These are phyloP conservation scores for Percopsis transmontana DNA, from an alignment of 2,113 vertebrate species.

Conservation along the genomic window DNA sequence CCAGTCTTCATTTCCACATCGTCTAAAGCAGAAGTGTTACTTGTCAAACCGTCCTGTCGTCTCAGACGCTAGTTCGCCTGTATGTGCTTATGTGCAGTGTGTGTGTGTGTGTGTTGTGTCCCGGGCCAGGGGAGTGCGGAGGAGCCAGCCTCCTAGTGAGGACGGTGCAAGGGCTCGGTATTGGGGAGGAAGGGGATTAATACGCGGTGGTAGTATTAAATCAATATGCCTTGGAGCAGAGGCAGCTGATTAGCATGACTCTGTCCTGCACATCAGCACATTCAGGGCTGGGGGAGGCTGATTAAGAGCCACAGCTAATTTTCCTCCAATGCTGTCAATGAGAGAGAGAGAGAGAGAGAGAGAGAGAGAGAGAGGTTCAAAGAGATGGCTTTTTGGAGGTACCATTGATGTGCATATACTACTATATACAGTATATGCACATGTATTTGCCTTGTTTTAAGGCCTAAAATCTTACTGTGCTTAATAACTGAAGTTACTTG, in stretches of 20 bases:
- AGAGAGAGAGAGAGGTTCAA: constrained; percentile 22
- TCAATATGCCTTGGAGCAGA: constrained; percentile 71
- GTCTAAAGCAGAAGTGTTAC: too few relatives aligned
- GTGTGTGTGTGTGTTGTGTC: constrained; percentile 21
- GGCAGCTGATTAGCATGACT: constrained; percentile 77
- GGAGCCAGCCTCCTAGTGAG: constrained; percentile 16
- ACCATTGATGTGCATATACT: constrained; percentile 9
- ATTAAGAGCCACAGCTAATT: constrained; percentile 76
- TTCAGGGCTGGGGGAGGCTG: constrained; percentile 73
- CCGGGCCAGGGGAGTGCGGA: not conserved
- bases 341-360: constrained; percentile 33
- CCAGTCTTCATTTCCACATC: too few relatives aligned
- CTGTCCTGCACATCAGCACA: constrained; percentile 76
- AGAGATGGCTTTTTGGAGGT: constrained; percentile 39
- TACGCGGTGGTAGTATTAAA: constrained; percentile 75
- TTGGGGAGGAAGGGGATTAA: constrained; percentile 65
- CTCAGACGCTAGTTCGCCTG: too few relatives aligned
- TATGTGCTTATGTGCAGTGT: not conserved
- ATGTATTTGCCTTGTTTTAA: constrained; percentile 4
- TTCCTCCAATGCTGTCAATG: constrained; percentile 70
- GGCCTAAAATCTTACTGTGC: too few relatives aligned
- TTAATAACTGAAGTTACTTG: too few relatives aligned
- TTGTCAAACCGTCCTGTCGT: too few relatives aligned
- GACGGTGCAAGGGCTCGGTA: constrained; percentile 48
- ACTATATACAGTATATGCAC: constrained; percentile 35